Conservation (phyloP, 92 coral and sea anemone species). For the Epizoanthus rinbou region DNA sequence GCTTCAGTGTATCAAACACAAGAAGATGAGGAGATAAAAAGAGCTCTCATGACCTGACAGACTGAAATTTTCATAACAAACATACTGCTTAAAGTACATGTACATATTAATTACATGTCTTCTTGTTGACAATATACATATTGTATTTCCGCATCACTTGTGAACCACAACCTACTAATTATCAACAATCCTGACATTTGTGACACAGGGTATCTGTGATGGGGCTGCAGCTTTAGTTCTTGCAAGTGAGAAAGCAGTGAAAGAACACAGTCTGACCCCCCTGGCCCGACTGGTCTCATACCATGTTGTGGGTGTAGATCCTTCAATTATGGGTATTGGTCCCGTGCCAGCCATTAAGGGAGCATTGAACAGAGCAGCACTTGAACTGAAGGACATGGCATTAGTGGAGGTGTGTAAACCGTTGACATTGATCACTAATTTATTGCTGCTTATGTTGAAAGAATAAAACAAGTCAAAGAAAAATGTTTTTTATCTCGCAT, state of each 20-base stretch:
- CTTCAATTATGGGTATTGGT: constrained; percentile 99
- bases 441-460: too few species aligned
- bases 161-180: background rate
- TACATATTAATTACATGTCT: too few species aligned
- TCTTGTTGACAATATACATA: too few species aligned
- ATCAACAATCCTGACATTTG: background rate
- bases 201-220: constrained; percentile 90
- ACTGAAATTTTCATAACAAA: too few species aligned
- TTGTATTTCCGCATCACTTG: too few species aligned
- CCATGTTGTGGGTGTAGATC: constrained; percentile 87
- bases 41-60: too few species aligned
- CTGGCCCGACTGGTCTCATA: constrained; percentile 91
- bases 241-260: constrained; percentile 96
- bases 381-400: constrained; percentile 89
- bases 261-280: constrained; percentile 88
- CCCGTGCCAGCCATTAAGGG: constrained; percentile 93
- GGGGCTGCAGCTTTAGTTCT: constrained; percentile 92
- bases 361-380: constrained; percentile 82
- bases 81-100: too few species aligned
- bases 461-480: background rate
- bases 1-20: too few species aligned
- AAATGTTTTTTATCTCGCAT: too few species aligned
- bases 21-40: too few species aligned
- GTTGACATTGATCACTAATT: too few species aligned
- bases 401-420: constrained; percentile 73